Base-by-base conservation (phyloP, 2,113 vertebrate genomes). In the Limnothrissa miodon region DNA sequence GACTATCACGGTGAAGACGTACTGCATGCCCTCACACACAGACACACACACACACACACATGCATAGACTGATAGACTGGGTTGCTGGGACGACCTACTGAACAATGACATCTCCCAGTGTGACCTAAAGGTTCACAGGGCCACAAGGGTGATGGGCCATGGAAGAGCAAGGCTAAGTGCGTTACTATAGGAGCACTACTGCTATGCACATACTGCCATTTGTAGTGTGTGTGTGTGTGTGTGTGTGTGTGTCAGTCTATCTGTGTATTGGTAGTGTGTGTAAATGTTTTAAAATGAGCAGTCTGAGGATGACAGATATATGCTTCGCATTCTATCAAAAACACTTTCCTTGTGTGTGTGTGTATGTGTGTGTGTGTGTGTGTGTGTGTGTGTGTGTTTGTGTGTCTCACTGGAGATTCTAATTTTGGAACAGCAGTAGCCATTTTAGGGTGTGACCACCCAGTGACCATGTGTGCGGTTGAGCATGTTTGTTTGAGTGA, bases 391-490 rank as follows among this genome's bases (percentile, higher is more conserved):
- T 23, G 51, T 53, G 51, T 53, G 1, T 23, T 17, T 56, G 21
- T 56, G 21, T 56, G 51, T 56, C 19, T 23, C 51, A 56, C 51
- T 56, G 19, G 51, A 66, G 59, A 25, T 74, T 36, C 66, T 74
- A 74, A 74, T 74, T 74, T 74, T 36, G 66, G 33, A 88, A 91
- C 91, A 89, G 80, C 86, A 70, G 53, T 15, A 59, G 83, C 44
- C 74, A 56, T 85, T 88, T 90, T 46, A 79, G 83, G 83, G 84
- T n/a, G n/a, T n/a, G n/a, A n/a, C n/a, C n/a, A n/a, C n/a, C n/a
- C 84, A 83, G 87, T 80, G 29, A 48, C 10, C 66, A 74, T 74
- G 29, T 74, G 66, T 74, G 66, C 29, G 66, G 66, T 74, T 74
- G 66, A 36, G 66, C 33, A 39, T 74, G 66, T 74, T 74, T 74